A percentile compares a stretch with the other conserved stretches of the same genome.
phyloP scores from a whole-genome alignment of 2,797 vertebrate species.

The Toxotes lorentzi region DNA sequence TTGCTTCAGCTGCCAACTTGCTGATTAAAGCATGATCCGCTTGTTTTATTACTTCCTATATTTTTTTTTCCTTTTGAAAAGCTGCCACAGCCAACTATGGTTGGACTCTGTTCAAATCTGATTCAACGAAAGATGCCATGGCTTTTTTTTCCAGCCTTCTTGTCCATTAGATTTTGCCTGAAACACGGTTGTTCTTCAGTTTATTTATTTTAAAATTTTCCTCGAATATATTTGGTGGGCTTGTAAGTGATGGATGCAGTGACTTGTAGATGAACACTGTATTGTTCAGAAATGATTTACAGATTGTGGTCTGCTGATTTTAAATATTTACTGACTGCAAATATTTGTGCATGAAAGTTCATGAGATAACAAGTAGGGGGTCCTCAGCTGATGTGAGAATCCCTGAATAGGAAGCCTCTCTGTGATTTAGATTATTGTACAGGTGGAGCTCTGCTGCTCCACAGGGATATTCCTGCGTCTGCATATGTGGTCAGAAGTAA shows the following conservation, averaged over 20 bases:
- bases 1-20: constrained; percentile 56
- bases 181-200: constrained; percentile 1
- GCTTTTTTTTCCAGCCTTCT: constrained; percentile 5
- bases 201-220: neutral
- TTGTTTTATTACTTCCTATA: constrained; percentile 74
- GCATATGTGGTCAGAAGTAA: constrained; percentile 52
- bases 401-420: constrained; percentile 46
- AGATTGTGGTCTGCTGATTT: neutral
- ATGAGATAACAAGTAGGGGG: neutral
- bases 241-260: constrained; percentile 1
- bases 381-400: constrained; percentile 52
- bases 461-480: constrained; percentile 56
- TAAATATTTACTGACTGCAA: constrained; percentile 23
- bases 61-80: constrained; percentile 59
- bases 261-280: neutral
- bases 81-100: constrained; percentile 39
- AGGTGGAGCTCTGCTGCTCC: constrained; percentile 59
- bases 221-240: neutral
- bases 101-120: constrained; percentile 53
- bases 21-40: constrained; percentile 78
- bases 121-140: constrained; percentile 49
- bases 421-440: constrained; percentile 72
- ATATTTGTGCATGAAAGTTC: neutral
- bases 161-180: neutral
- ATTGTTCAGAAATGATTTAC: neutral